Percentiles rank a stretch among this genome's conserved stretches.
These are phyloP conservation scores for Ypsolopha sequella DNA, from an alignment of 2,888 invertebrate species.

Conservation along the genomic window DNA sequence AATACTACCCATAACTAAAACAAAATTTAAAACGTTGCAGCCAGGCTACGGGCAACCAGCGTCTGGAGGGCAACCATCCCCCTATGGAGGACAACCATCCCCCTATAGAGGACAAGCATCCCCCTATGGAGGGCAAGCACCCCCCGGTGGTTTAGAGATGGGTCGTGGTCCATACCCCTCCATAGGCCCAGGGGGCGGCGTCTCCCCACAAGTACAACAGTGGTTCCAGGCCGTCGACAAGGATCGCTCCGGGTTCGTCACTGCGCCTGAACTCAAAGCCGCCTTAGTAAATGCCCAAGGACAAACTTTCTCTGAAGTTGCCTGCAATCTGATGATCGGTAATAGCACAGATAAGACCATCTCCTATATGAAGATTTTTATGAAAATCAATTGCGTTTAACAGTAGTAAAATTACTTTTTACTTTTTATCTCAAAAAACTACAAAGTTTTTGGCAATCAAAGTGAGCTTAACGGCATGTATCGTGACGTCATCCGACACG, in stretches of 20 bases:
- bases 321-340: conserved; percentile 91
- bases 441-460: too few species aligned
- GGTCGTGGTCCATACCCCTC: conserved; percentile 63
- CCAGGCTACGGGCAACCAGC: conserved; percentile 18
- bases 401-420: too few species aligned
- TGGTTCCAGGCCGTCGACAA: conserved; percentile 89
- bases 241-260: conserved; percentile 87
- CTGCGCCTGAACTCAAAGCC: conserved; percentile 79
- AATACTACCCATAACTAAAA: too few species aligned
- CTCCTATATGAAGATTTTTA: too few species aligned
- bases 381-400: too few species aligned
- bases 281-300: conserved; percentile 91
- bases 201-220: conserved; percentile 81
- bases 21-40: conserved; percentile 6
- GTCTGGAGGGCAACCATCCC: neutral
- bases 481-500: too few species aligned
- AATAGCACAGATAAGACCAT: too few species aligned
- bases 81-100: conserved; percentile 14
- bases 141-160: conserved; percentile 32
- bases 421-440: too few species aligned
- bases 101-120: conserved; percentile 8
- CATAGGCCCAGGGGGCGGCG: conserved; percentile 58
- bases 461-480: too few species aligned
- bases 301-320: conserved; percentile 83
- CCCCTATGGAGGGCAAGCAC: conserved; percentile 12